phyloP scores from a whole-genome alignment of 2,797 vertebrate genomes.

The Chaetophractus vellerosus region DNA sequence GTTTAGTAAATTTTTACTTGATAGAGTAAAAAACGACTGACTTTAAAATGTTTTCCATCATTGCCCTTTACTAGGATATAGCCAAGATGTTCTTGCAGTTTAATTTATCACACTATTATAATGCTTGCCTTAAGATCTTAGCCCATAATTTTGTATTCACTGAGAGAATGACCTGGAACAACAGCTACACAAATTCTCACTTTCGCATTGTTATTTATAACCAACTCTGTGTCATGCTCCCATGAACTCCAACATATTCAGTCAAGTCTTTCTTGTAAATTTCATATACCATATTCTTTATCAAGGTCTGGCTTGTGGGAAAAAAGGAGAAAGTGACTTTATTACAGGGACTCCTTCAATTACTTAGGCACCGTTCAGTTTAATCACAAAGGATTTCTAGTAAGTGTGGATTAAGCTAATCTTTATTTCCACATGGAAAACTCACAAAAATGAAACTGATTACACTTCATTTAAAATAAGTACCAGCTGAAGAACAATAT shows the following conservation, averaged over 20 bases:
- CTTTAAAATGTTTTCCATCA: constrained; percentile 33
- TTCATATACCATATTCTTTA: not conserved
- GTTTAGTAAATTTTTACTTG: not conserved
- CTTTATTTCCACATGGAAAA: constrained; percentile 51
- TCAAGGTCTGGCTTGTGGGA: not conserved
- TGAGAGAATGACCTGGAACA: constrained; percentile 6
- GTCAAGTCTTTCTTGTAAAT: constrained; percentile 38
- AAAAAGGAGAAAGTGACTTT: not conserved
- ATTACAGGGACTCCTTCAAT: not conserved
- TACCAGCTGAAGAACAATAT: constrained; percentile 31
- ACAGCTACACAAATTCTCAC: not conserved
- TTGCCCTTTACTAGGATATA: constrained; percentile 26
- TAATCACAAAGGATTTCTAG: constrained; percentile 15
- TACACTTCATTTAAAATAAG: not conserved
- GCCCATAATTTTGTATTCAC: constrained; percentile 27
- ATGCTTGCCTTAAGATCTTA: constrained; percentile 6
- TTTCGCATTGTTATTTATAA: constrained; percentile 31
- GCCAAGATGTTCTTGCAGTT: not conserved
- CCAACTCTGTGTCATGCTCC: not conserved
- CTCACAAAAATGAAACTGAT: constrained; percentile 45
- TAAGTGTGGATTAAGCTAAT: not conserved
- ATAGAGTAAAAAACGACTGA: not conserved
- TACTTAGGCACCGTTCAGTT: not conserved
- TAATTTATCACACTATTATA: constrained; percentile 35
- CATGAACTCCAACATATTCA: constrained; percentile 1